phyloP scores from a whole-genome alignment of 2,797 vertebrate genomes.

The Argyrosomus regius region DNA sequence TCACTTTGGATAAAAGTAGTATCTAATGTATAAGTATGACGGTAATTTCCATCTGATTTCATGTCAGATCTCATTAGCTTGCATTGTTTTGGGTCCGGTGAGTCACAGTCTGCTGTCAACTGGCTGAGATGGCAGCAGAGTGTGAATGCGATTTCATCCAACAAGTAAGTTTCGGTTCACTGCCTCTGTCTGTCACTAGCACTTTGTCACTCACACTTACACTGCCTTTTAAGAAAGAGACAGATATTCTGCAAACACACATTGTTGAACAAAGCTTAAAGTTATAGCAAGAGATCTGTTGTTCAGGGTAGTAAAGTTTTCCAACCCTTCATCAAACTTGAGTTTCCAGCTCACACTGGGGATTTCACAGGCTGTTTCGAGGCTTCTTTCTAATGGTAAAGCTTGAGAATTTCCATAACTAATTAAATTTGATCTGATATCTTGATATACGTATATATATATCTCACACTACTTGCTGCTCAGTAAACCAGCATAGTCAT shows the following conservation, averaged over 20 bases:
- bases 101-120: slow-evolving; percentile 49
- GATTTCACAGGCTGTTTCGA: not conserved
- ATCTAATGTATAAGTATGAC: slow-evolving; percentile 20
- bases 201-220: slow-evolving; percentile 35
- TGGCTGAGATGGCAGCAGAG: slow-evolving; percentile 46
- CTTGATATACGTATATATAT: too few species aligned
- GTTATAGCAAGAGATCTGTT: not conserved
- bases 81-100: slow-evolving; percentile 38
- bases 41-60: slow-evolving; percentile 47
- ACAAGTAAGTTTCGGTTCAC: slow-evolving; percentile 59
- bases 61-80: slow-evolving; percentile 56
- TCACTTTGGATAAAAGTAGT: slow-evolving; percentile 27
- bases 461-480: not conserved
- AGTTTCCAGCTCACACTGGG: not conserved
- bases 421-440: not conserved
- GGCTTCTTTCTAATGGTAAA: not conserved
- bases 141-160: slow-evolving; percentile 58
- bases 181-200: slow-evolving; percentile 54
- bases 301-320: not conserved
- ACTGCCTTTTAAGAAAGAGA: slow-evolving; percentile 9
- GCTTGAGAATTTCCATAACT: too few species aligned
- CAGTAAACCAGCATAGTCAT: not conserved
- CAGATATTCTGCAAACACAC: not conserved
- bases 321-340: not conserved
- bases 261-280: not conserved